Conservation (phyloP, 2,797 vertebrate species). For the Potorous gilbertii region DNA sequence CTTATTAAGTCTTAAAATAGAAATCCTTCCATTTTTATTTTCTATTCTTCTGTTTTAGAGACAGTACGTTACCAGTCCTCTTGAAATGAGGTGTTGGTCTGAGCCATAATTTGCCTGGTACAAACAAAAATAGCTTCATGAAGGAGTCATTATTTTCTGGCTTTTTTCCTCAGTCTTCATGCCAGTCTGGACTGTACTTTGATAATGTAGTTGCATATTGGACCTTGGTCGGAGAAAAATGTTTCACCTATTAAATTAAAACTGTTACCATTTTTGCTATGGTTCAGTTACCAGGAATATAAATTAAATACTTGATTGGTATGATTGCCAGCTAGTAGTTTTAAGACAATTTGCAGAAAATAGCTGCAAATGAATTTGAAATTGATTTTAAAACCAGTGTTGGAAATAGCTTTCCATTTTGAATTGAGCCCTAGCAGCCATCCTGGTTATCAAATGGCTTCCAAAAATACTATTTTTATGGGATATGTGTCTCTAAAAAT, state of each 20-base stretch:
- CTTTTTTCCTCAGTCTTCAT: background rate
- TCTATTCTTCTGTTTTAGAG: background rate
- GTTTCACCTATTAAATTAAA: background rate
- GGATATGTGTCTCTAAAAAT: background rate
- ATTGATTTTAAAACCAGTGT: background rate
- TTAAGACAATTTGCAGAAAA: background rate
- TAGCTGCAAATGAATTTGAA: background rate
- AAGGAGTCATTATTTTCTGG: background rate
- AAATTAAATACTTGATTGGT: background rate
- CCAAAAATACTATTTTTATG: background rate
- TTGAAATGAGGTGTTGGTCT: background rate
- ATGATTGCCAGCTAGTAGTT: background rate
- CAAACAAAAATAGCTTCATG: background rate
- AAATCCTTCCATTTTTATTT: background rate
- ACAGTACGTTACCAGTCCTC: background rate
- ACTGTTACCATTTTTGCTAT: background rate
- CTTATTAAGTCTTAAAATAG: background rate
- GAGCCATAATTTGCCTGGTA: background rate
- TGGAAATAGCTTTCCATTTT: background rate
- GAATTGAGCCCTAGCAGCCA: background rate
- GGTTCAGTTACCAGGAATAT: background rate
- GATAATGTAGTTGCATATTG: background rate
- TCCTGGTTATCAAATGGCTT: background rate
- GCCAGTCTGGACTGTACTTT: background rate
- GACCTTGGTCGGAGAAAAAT: background rate